phyloP scores from a whole-genome alignment of 2,888 invertebrate genomes.

The Abscondita cerata region DNA sequence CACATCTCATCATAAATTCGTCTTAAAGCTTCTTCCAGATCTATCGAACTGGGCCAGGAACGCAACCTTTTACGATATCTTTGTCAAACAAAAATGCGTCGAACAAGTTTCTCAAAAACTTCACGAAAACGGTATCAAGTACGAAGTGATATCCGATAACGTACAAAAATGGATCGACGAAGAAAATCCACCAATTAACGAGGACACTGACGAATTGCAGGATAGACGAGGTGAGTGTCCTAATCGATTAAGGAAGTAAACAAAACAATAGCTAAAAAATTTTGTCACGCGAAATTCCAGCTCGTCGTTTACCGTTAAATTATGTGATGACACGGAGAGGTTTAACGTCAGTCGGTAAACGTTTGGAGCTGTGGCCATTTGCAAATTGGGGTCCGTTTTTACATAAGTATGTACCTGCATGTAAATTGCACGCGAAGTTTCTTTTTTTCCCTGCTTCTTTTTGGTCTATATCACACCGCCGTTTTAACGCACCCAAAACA shows the following conservation, averaged over 20 bases:
- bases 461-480: not conserved
- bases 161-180: conserved; percentile 79
- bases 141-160: conserved; percentile 77
- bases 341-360: conserved; percentile 60
- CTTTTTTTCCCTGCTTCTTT: not conserved
- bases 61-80: conserved; percentile 69
- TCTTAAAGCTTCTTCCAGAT: conserved; percentile 4
- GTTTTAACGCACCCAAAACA: not conserved
- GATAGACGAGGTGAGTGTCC: conserved; percentile 69
- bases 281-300: conserved; percentile 31
- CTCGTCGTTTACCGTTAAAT: conserved; percentile 40
- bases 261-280: not conserved
- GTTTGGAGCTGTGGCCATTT: conserved; percentile 66
- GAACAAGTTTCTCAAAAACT: conserved; percentile 69
- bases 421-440: not conserved
- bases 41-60: conserved; percentile 61
- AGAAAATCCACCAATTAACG: conserved; percentile 77
- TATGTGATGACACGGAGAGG: conserved; percentile 47
- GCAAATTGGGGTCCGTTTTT: conserved; percentile 69
- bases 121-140: conserved; percentile 68
- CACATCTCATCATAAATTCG: not conserved
- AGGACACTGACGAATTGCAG: conserved; percentile 72
- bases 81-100: conserved; percentile 72
- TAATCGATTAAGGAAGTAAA: not conserved
- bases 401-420: conserved; percentile 35